These are phyloP conservation scores for Cephus pygmeus DNA, from an alignment of 2,888 invertebrate species.

Conservation along the genomic window DNA sequence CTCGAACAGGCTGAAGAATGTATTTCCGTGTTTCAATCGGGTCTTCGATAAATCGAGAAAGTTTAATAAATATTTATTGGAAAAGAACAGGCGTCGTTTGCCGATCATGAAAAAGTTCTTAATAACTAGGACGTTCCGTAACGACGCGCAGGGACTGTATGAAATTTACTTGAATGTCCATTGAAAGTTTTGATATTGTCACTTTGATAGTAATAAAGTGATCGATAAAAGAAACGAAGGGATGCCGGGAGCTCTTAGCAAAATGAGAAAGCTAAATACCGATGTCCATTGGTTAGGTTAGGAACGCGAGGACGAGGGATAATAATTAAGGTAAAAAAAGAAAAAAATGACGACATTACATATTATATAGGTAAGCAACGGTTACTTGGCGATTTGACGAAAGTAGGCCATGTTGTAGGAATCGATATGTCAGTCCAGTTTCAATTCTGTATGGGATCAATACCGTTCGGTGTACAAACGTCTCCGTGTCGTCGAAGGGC, in stretches of 20 bases:
- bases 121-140: neutral
- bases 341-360: neutral
- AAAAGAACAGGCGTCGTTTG: neutral
- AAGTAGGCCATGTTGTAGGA: constrained; percentile 52
- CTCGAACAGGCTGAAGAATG: neutral
- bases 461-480: constrained; percentile 27
- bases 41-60: neutral
- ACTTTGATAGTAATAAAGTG: neutral
- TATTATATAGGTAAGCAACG: constrained; percentile 29
- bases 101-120: neutral
- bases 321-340: neutral
- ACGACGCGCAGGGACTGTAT: neutral
- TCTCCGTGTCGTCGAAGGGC: neutral
- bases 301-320: neutral
- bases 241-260: neutral
- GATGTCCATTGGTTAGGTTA: neutral
- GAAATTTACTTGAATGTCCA: neutral
- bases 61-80: neutral
- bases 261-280: neutral
- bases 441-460: constrained; percentile 53
- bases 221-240: neutral
- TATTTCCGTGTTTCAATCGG: neutral
- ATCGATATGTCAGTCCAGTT: constrained; percentile 57
- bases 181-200: neutral
- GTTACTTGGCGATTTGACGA: constrained; percentile 39